phyloP scores from a whole-genome alignment of 2,888 invertebrate species.

The Pemphredon lugubris region DNA sequence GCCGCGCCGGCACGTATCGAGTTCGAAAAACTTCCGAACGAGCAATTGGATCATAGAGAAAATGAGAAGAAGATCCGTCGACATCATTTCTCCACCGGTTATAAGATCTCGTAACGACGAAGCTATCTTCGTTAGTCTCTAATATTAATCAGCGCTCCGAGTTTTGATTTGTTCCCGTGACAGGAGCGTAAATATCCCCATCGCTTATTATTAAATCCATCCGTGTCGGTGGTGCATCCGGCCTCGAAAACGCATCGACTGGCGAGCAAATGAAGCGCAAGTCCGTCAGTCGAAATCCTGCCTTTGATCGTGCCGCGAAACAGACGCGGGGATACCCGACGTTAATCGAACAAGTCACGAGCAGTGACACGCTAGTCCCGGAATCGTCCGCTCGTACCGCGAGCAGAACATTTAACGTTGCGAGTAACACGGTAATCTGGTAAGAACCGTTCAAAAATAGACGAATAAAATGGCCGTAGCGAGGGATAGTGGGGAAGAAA shows the following conservation, averaged over 20 bases:
- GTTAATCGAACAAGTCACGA: conserved; percentile 51
- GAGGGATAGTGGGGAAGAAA: neutral
- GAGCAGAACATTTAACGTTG: conserved; percentile 43
- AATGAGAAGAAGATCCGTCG: too few relatives aligned
- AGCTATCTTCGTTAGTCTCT: too few relatives aligned
- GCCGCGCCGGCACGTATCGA: neutral
- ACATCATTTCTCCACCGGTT: too few relatives aligned
- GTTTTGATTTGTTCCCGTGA: too few relatives aligned
- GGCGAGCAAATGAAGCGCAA: neutral
- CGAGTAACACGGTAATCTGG: conserved; percentile 26
- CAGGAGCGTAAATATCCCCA: too few relatives aligned
- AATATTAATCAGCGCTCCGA: too few relatives aligned
- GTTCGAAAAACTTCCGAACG: conserved; percentile 26
- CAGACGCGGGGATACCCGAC: conserved; percentile 22
- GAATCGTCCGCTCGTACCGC: conserved; percentile 10
- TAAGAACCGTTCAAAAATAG: conserved; percentile 21
- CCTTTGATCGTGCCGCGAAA: conserved; percentile 46
- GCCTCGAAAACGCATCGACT: conserved; percentile 10
- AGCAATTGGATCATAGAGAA: conserved; percentile 39
- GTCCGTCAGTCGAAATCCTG: conserved; percentile 6
- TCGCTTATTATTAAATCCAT: too few relatives aligned
- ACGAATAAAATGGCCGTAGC: conserved; percentile 7
- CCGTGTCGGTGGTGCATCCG: too few relatives aligned
- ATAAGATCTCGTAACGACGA: too few relatives aligned
- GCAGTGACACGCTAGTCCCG: neutral